Conservation (phyloP, 2,113 vertebrate species). For the Ia io region DNA sequence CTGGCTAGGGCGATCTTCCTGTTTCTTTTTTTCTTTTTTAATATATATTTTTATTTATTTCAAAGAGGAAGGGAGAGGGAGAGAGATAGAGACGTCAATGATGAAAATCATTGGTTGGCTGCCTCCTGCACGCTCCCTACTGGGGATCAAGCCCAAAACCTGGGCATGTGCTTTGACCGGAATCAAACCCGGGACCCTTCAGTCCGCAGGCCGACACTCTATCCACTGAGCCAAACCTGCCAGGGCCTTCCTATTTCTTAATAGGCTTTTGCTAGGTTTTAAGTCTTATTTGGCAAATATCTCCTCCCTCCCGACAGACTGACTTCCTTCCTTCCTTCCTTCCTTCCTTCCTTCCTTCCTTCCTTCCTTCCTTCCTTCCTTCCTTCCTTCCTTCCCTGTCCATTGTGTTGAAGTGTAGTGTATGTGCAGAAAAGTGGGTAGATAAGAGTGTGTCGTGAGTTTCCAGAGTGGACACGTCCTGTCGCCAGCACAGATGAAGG, state of each 20-base stretch:
- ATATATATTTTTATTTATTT: too few relatives aligned
- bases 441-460: background rate
- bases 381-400: too few relatives aligned
- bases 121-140: background rate
- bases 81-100: too few relatives aligned
- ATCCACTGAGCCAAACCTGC: background rate
- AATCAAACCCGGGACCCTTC: background rate
- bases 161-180: background rate
- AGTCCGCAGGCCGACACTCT: background rate
- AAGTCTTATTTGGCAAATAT: background rate
- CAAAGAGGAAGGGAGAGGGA: too few relatives aligned
- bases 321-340: too few relatives aligned
- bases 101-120: background rate
- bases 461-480: background rate
- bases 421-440: rapidly evolving
- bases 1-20: too few relatives aligned
- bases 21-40: too few relatives aligned
- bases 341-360: too few relatives aligned
- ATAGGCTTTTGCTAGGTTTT: background rate
- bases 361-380: too few relatives aligned
- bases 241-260: background rate
- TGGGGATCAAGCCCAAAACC: background rate
- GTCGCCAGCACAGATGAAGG: background rate
- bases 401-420: rapidly evolving
- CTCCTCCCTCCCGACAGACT: too few relatives aligned